Evolutionary conservation across 2,797 vertebrate genomes (phyloP), one percentile per base, ranked within the genome.

Genomic region (Malurus leucopterus): DNA sequence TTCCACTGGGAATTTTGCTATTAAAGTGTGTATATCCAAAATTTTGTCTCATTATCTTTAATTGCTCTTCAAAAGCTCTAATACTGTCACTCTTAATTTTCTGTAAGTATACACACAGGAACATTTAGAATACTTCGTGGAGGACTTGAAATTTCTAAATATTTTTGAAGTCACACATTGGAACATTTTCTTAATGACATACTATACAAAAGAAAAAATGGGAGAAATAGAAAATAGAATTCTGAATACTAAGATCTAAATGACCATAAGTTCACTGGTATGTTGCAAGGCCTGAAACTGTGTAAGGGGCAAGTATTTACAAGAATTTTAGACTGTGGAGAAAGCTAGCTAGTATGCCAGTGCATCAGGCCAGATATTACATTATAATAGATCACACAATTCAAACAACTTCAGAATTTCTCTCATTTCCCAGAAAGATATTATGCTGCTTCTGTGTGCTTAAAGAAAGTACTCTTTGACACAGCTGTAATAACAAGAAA

Each of bases 321-420:
- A 73, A 59, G 47, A 83, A 72, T 63, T 82, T 91, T 47, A 71
- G 32, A 29, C 50, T 61, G 16, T 43, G 71, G 57, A 79, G 34
- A 72, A 89, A 84, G 40, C 26, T 55, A 71, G 47, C 20, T 38
- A 29, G 12, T 51, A 47, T 18, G 9, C 40, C 22, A 46, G 51
- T 54, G 23, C 29, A 49, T 36, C 75, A 79, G 68, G 17, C 77
- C 79, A 94, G 72, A 53, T 61, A 81, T 85, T 93, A 44, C 65
- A 74, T 85, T 95, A 72, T 53, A 94, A 82, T 54, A 83, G 75
- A 69, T 57, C n/a, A 38, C 32, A 89, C 13, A 68, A 65, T 78
- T 90, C 55, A 85, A 95, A 88, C 90, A 93, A 91, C 79, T 77
- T 83, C 83, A 86, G 88, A 93, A 93, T 95, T 96, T 93, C 86